Evolutionary conservation across 2,797 vertebrate genomes (phyloP), one percentile per base, ranked within the genome.

Genomic region (Poeciliopsis turneri): DNA sequence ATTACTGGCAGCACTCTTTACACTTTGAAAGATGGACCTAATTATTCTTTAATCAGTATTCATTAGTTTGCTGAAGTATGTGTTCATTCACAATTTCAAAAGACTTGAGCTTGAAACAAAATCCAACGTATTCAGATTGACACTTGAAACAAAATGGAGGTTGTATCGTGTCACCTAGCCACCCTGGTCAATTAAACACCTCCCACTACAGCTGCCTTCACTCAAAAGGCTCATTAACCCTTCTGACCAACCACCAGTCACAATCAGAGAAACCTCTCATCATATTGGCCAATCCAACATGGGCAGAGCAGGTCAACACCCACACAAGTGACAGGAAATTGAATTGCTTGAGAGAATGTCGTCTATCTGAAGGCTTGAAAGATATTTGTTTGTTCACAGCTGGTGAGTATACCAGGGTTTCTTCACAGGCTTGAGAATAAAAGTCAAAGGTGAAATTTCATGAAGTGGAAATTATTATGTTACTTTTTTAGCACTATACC

Each of bases 181-280:
- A 92, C 92, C 85, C 87, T 80, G 92, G 92, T 95, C 95, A 96
- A 96, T 96, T 96, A 96, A 95, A 96, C 95, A 96, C 95, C 95
- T 96, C 96, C 96, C 94, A 96, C 96, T 78, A 90, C 49, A 83
- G 88, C 91, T 92, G 90, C 89, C 88, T 93, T 95, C 91, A 93
- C 92, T 95, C 93, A 94, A 93, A 94, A 95, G 94, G 93, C 96
- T 96, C 93, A 95, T 96, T 96, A 96, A 96, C 95, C 95, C 93
- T 92, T 90, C 93, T 95, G 95, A 96, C 95, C 95, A 96, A 96
- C 94, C 93, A 94, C 87, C 89, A 91, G 92, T 90, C 89, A 88
- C 92, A 91, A 90, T 90, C 93, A 87, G 87, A 91, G 90, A 91
- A 94, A 90, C 92, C 90, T 91, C 84, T 78, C 77, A 59, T 88